phyloP scores from a whole-genome alignment of 2,888 invertebrate species.

The Heteropelma amictum region DNA sequence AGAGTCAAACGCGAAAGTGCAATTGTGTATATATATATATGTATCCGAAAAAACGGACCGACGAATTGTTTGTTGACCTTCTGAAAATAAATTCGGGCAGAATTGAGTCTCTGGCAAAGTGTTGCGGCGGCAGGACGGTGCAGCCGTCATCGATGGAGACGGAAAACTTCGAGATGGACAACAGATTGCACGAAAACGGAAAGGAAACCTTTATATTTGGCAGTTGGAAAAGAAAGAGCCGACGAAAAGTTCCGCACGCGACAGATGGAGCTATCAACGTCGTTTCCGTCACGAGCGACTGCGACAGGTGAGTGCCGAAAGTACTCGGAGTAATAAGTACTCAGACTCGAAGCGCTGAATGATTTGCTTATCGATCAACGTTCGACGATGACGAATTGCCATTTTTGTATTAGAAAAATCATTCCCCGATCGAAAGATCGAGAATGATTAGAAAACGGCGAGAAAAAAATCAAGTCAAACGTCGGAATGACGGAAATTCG shows the following conservation, averaged over 20 bases:
- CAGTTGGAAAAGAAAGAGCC: slow-evolving; percentile 50
- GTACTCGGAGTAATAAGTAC: background rate
- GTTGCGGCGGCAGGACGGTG: slow-evolving; percentile 41
- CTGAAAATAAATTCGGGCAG: slow-evolving; percentile 53
- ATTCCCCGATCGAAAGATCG: no score
- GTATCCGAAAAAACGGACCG: slow-evolving; percentile 30
- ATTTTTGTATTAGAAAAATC: background rate
- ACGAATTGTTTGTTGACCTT: slow-evolving; percentile 47
- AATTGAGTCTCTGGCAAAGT: slow-evolving; percentile 48
- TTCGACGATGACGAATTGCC: no score
- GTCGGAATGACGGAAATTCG: background rate
- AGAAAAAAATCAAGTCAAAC: no score
- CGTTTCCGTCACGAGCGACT: slow-evolving; percentile 22
- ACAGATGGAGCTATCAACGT: background rate
- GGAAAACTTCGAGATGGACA: slow-evolving; percentile 40
- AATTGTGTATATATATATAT: slow-evolving; percentile 28
- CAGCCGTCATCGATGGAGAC: slow-evolving; percentile 47
- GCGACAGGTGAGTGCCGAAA: slow-evolving; percentile 32
- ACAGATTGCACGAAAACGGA: slow-evolving; percentile 12
- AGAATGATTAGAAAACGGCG: no score
- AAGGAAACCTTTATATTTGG: slow-evolving; percentile 50
- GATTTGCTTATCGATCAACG: no score
- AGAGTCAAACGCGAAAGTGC: slow-evolving; percentile 1
- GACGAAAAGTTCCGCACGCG: slow-evolving; percentile 17
- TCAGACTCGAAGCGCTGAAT: no score